Percentiles rank a stretch among this genome's conserved stretches.
Evolutionary conservation across 2,797 vertebrate genomes (phyloP).

Genomic region (Poecilia velifera): DNA sequence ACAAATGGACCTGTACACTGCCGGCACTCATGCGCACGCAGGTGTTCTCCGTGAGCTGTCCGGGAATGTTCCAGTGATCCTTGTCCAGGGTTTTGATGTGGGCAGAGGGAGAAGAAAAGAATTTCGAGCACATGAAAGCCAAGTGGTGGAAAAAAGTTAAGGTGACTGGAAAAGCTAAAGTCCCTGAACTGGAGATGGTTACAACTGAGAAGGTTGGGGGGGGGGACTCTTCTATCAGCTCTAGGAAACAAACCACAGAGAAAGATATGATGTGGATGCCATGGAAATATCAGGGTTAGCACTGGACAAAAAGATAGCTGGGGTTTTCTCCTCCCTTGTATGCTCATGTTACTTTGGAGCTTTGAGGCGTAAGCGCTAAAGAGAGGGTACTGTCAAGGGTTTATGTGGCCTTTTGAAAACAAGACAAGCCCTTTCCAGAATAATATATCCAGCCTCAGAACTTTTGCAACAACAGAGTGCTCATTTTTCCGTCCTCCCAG

Average conservation of each 20-base stretch:
- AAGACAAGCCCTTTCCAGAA: conserved; percentile 72
- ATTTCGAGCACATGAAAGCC: conserved; percentile 65
- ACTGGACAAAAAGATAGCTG: conserved; percentile 56
- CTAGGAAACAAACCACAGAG: conserved; percentile 33
- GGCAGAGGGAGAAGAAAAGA: conserved; percentile 65
- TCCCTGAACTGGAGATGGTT: conserved; percentile 41
- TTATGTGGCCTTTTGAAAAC: conserved; percentile 79
- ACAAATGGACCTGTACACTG: conserved; percentile 72
- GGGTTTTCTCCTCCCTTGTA: conserved; percentile 66
- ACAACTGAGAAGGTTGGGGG: conserved; percentile 6
- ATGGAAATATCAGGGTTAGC: conserved; percentile 54
- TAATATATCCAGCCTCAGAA: conserved; percentile 75
- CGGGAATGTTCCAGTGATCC: conserved; percentile 77
- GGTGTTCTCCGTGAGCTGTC: conserved; percentile 71
- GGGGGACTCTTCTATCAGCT: not conserved
- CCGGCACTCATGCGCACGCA: conserved; percentile 70
- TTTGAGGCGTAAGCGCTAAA: conserved; percentile 66
- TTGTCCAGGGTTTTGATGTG: conserved; percentile 81
- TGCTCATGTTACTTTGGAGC: conserved; percentile 75
- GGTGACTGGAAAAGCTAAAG: conserved; percentile 26
- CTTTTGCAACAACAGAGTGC: conserved; percentile 64
- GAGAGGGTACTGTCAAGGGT: conserved; percentile 69
- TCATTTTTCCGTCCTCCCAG: conserved; percentile 67
- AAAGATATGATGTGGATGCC: conserved; percentile 34
- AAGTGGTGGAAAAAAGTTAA: conserved; percentile 53